These are phyloP conservation scores for Bucorvus abyssinicus DNA, from an alignment of 2,797 vertebrate species.

Conservation along the genomic window DNA sequence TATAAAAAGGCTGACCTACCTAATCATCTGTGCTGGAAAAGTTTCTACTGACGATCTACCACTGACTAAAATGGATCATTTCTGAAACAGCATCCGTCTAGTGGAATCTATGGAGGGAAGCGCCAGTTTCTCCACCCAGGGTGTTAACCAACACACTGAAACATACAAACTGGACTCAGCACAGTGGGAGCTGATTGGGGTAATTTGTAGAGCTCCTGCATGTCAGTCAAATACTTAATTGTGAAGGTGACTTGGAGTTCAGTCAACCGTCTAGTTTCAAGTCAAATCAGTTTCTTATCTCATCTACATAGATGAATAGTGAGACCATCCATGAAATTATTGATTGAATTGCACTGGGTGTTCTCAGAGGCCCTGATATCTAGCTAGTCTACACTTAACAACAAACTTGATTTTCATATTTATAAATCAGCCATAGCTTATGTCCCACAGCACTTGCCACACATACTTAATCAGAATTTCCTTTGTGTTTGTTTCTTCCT, in stretches of 20 bases:
- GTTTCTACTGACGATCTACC: neutral
- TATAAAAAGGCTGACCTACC: neutral
- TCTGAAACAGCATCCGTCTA: neutral
- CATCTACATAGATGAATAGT: neutral
- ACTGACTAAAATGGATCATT: neutral
- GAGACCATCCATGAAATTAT: neutral
- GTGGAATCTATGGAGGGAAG: neutral
- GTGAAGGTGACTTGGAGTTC: neutral
- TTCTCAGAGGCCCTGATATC: neutral
- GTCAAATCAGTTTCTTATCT: neutral
- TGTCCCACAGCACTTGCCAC: neutral
- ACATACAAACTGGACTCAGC: neutral
- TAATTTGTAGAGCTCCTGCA: neutral
- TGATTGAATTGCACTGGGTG: neutral
- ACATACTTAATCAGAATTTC: neutral
- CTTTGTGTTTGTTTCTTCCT: neutral
- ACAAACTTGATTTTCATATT: neutral
- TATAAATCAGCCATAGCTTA: accelerated
- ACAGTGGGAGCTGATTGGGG: neutral
- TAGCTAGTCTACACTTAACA: neutral
- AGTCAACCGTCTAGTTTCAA: neutral
- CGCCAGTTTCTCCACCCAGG: neutral
- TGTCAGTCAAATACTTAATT: neutral
- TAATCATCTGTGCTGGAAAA: neutral
- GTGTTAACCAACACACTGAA: neutral